A percentile compares a stretch with the other conserved stretches of the same genome.
Evolutionary conservation across 2,888 invertebrate species (phyloP).

Genomic region (Agrilus mali): DNA sequence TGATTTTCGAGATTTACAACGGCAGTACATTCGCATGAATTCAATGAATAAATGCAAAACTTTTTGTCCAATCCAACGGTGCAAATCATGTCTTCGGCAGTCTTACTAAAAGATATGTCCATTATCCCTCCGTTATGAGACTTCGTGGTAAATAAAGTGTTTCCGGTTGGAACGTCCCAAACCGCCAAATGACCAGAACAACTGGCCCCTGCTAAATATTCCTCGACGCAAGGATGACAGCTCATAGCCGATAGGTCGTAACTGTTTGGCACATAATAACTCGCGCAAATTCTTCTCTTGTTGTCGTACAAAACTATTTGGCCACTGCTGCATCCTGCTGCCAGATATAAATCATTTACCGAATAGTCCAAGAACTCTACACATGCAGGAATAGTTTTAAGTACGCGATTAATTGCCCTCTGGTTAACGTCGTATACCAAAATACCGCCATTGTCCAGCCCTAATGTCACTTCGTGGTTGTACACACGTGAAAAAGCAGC

Average conservation of each 20-base stretch:
- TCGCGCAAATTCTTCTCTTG: constrained; percentile 9
- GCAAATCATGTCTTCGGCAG: constrained; percentile 12
- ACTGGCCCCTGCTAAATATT: constrained; percentile 16
- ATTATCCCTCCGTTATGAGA: constrained; percentile 8
- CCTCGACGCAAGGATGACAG: constrained; percentile 12
- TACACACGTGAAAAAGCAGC: constrained; percentile 19
- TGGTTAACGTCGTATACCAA: constrained; percentile 19
- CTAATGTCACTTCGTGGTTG: constrained; percentile 18
- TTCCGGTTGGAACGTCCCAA: constrained; percentile 15
- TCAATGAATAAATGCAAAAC: constrained; percentile 15
- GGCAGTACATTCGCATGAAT: constrained; percentile 11
- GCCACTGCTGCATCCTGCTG: constrained; percentile 16
- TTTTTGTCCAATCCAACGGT: constrained; percentile 14
- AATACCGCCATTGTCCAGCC: constrained; percentile 19
- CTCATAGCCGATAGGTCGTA: constrained; percentile 14
- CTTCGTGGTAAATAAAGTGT: constrained; percentile 8
- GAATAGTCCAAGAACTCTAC: constrained; percentile 22
- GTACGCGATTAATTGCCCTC: constrained; percentile 12
- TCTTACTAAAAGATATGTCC: constrained; percentile 13
- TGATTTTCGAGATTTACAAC: constrained; percentile 10
- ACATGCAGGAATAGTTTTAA: constrained; percentile 14
- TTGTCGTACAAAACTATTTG: constrained; percentile 17
- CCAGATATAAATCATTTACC: constrained; percentile 19
- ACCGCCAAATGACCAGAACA: constrained; percentile 17
- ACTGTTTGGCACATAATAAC: constrained; percentile 14